Percentiles rank a stretch among this genome's conserved stretches.
These are phyloP conservation scores for Dascyllus trimaculatus DNA, from an alignment of 2,113 vertebrate species.

Conservation along the genomic window DNA sequence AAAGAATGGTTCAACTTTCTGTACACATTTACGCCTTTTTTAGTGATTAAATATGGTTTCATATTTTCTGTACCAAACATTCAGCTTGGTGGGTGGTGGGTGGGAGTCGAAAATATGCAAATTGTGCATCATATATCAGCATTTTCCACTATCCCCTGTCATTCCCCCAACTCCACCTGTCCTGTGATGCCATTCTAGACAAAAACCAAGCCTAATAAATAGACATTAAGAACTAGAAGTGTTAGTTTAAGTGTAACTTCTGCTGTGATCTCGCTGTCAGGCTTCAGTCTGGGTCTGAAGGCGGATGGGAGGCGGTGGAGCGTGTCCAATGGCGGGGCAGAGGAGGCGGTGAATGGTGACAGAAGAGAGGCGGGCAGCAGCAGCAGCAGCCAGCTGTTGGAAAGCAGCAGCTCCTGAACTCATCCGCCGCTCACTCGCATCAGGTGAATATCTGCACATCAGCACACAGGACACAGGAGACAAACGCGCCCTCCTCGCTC, in stretches of 20 bases:
- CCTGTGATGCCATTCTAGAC: no score
- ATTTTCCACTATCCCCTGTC: no score
- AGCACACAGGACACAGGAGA: not conserved
- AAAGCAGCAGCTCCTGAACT: slow-evolving; percentile 68
- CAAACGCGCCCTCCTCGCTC: not conserved
- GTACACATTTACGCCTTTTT: no score
- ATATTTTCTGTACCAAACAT: no score
- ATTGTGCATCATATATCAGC: no score
- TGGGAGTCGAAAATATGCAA: no score
- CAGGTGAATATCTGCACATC: slow-evolving; percentile 70
- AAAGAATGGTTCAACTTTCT: no score
- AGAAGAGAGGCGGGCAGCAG: slow-evolving; percentile 49
- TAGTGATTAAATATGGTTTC: no score
- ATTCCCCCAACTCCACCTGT: no score
- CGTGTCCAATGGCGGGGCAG: slow-evolving; percentile 68
- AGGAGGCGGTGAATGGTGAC: slow-evolving; percentile 64
- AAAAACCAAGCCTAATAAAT: no score
- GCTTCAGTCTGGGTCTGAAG: slow-evolving; percentile 9
- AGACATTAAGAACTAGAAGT: no score
- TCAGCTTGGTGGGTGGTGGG: no score
- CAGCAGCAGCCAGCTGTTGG: slow-evolving; percentile 70
- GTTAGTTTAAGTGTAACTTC: not conserved
- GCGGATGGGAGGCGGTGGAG: slow-evolving; percentile 52
- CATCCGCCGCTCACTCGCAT: slow-evolving; percentile 57
- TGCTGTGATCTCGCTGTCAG: slow-evolving; percentile 19